Base-by-base conservation (phyloP, 1,140 invertebrate species). In the Schlechtendalia chinensis region DNA sequence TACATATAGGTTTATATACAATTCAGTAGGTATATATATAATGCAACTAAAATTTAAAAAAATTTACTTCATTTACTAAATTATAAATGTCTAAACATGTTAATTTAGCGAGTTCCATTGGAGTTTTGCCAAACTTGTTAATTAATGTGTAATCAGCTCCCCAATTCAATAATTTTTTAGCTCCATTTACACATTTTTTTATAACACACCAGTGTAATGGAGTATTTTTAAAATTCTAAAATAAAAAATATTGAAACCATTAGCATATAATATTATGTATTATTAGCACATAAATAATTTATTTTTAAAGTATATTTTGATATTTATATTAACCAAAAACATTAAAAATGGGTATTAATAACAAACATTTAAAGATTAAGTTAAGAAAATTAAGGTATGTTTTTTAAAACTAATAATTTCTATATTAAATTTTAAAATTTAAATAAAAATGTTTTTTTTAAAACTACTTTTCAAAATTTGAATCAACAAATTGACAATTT, bases 191-290 rank as follows among this genome's bases (percentile, higher is more conserved):
- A 79, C 75, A 79, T 61, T 63, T 79, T 8, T 58, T 63, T 29
- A n/a, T 61, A 79, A 79, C 24, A 63, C 75, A 79, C 75, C 75
- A 79, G 5, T 79, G 75, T 27, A 79, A 29, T 24, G 75, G 75
- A 47, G 58, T 79, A 27, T 79, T 79, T 10, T 50, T 50, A 27
- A 79, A 79, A 79, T 63, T 59, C 75, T 79, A 8, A 39, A 77
- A 79, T 5, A 79, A 19, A n/a, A 72, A 54, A 53, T 53, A 39
- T 53, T 53, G 17, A 0, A 24, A 32, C 0, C 22, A 24, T 1
- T 10, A 47, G n/a, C n/a, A n/a, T n/a, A n/a, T n/a, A n/a, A n/a
- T n/a, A n/a, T n/a, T n/a, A n/a, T n/a, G n/a, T n/a, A n/a, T n/a
- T n/a, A n/a, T n/a, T n/a, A n/a, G n/a, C n/a, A 67, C 45, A 67